Base-by-base conservation (phyloP, 2,888 invertebrate species). In the Merodon equestris region DNA sequence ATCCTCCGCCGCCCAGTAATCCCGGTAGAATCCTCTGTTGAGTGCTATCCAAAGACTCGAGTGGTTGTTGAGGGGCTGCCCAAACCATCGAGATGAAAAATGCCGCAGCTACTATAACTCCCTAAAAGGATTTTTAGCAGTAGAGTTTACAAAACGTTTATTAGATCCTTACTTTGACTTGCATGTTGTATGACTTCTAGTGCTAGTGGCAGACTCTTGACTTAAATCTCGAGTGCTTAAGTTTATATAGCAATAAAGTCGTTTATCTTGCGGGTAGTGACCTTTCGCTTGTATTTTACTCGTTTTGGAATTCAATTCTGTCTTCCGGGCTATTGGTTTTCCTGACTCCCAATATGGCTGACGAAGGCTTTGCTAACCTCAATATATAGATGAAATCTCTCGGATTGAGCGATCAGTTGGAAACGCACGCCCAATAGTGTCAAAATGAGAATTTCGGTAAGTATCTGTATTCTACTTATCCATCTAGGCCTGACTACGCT, bases 21-120 rank as follows among this genome's bases (percentile, higher is more conserved):
- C 63, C 63, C 4, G 63, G 63, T 13, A 63, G 36, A 13, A 63
- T 17, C 44, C 63, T 53, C n/a, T 51, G 19, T 5, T 51, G 51
- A 0, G 27, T 12, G 10, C 15, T 12, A 3, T 9, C 18, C 5
- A 7, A 13, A 10, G 14, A 12, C 9, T 18, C 12, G n/a, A 40
- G 3, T 40, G 10, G 40, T n/a, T 40, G 5, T 9, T 19, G 45
- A n/a, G 45, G 9, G 13, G 44, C 63, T 15, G 42, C 17, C 1
- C 7, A 7, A 27, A 27, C 27, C 27, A 27, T 27, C 27, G 27
- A 2, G 27, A 27, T 27, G 3, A 27, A 27, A 27, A 2, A 27
- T 27, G 34, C 63, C 7, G 27, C 42, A 3, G 9, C 19, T 10
- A 63, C 12, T 0, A 19, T 34, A 9, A 45, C 5, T 15, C 17